Evolutionary conservation across 1,140 invertebrate genomes (phyloP), one percentile per base, ranked within the genome.

Genomic region (Bombus balteatus): DNA sequence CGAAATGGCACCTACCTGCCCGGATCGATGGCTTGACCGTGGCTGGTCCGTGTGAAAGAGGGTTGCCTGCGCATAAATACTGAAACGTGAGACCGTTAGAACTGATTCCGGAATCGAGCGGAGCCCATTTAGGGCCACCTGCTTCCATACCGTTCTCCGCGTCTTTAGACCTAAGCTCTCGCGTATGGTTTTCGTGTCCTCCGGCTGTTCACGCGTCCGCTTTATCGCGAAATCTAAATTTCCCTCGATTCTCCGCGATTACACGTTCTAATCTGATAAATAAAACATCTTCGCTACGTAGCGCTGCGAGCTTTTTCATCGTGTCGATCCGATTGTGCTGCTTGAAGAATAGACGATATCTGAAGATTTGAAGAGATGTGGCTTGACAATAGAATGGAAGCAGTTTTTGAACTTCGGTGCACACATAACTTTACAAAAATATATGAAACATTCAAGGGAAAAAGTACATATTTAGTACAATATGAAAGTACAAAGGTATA

Each of bases 41-140:
- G 28, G 87, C 34, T 82, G 53, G 73, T 68, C 83, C 76, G 66
- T 74, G 75, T 59, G 79, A 83, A 89, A 83, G 79, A 83, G 88
- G 87, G 62, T 75, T n/a, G 81, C 10, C 22, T 53, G 28, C 41
- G 62, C 85, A 87, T 90, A 87, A 91, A 91, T 91, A 89, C 73
- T 34, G 89, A 76, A 90, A 88, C 89, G 85, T 90, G 90, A 53
- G 47, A 87, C 78, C 53, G 79, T 90, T 79, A 70, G 75, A 88
- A 89, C 70, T 86, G 89, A 90, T 89, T 90, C 82, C 39, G 75
- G 79, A 53, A 83, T 59, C 74, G 71, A 37, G 72, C 34, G 41
- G 39, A 83, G 32, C 57, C 86, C 80, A 88, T 90, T 89, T 87
- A 85, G 72, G 70, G 81, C 81, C 89, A 91, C 85, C 89, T 91